Conservation (phyloP, 2,113 vertebrate genomes). For the Dinomys branickii region DNA sequence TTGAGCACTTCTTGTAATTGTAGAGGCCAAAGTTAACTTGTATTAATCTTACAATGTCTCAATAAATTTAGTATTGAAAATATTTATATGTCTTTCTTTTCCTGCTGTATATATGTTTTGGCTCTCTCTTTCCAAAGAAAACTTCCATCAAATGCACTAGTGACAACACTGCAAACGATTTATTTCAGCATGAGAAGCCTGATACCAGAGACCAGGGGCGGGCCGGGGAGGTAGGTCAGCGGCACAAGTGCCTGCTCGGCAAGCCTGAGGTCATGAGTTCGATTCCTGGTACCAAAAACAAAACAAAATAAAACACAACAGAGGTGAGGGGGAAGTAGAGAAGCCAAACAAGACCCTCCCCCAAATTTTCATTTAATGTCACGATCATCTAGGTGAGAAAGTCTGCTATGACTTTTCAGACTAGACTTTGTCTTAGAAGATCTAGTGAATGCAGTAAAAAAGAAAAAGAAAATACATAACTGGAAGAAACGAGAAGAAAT, state of each 20-base stretch:
- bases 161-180: neutral
- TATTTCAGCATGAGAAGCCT: neutral
- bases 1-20: neutral
- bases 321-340: neutral
- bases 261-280: too few species aligned
- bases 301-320: too few species aligned
- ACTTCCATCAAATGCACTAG: neutral
- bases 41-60: neutral
- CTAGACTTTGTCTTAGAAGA: neutral
- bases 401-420: neutral
- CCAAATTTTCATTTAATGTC: neutral
- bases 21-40: neutral
- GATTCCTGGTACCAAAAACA: too few species aligned
- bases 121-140: neutral
- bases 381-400: neutral
- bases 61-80: neutral
- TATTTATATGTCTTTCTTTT: neutral
- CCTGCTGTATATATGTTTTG: neutral
- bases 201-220: neutral
- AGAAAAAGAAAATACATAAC: neutral
- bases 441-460: neutral
- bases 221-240: too few species aligned
- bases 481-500: constrained; percentile 7
- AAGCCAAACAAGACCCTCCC: neutral
- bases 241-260: too few species aligned